Percentiles rank a stretch among this genome's conserved stretches.
Conservation (phyloP, 2,888 invertebrate species). For the Trissolcus brochymenae region DNA sequence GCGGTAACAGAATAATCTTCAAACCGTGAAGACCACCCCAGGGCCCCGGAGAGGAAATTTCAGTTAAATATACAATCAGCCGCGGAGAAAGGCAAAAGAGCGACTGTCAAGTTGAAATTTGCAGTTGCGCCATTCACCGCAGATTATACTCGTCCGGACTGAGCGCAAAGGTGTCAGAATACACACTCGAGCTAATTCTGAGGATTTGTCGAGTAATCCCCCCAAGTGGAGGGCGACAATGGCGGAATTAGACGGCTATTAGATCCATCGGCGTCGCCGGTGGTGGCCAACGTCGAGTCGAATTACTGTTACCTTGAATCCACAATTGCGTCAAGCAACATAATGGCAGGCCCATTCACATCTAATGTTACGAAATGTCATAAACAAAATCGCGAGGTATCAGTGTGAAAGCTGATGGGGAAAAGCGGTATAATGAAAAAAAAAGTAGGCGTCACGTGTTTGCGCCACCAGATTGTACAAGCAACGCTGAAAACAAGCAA, state of each 20-base stretch:
- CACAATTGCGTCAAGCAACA: slow-evolving; percentile 45
- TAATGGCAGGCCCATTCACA: slow-evolving; percentile 19
- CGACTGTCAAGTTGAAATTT: slow-evolving; percentile 63
- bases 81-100: slow-evolving; percentile 14
- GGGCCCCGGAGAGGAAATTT: background rate
- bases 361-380: slow-evolving; percentile 36
- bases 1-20: background rate
- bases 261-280: slow-evolving; percentile 49
- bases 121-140: slow-evolving; percentile 67
- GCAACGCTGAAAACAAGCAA: slow-evolving; percentile 68
- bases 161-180: slow-evolving; percentile 61
- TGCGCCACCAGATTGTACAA: slow-evolving; percentile 26
- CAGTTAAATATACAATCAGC: background rate
- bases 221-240: slow-evolving; percentile 45
- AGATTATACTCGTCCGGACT: slow-evolving; percentile 72
- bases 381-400: slow-evolving; percentile 39
- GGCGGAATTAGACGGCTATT: slow-evolving; percentile 42
- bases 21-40: slow-evolving; percentile 4
- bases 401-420: slow-evolving; percentile 18
- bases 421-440: slow-evolving; percentile 6
- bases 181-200: slow-evolving; percentile 63
- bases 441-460: slow-evolving; percentile 9
- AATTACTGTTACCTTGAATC: slow-evolving; percentile 50
- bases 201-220: slow-evolving; percentile 58
- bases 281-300: slow-evolving; percentile 52